These are phyloP conservation scores for Drosophila obscura DNA, from an alignment of 1,140 invertebrate genomes.

Conservation along the genomic window DNA sequence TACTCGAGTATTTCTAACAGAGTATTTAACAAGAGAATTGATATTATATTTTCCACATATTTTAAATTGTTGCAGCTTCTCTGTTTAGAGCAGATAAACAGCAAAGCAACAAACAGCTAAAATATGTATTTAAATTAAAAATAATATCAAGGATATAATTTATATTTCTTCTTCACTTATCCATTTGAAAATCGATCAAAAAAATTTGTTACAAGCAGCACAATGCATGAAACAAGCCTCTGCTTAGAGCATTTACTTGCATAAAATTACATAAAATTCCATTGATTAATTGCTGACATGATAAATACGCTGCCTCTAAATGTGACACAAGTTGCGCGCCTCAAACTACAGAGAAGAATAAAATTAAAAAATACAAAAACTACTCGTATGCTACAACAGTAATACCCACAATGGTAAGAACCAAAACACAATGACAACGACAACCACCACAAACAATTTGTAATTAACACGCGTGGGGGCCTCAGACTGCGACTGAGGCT, in stretches of 20 bases:
- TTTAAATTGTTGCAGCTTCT: no score
- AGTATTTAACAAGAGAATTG: constrained; percentile 43
- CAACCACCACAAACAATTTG: constrained; percentile 74
- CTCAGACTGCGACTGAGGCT: constrained; percentile 10
- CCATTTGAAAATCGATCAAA: constrained; percentile 30
- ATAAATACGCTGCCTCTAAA: constrained; percentile 74
- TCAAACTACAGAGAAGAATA: constrained; percentile 39
- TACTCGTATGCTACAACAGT: constrained; percentile 40
- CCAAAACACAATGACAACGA: constrained; percentile 46
- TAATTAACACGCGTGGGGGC: constrained; percentile 75
- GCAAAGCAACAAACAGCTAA: no score
- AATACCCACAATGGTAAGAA: constrained; percentile 72
- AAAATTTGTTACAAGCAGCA: constrained; percentile 13
- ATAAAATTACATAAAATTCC: constrained; percentile 53
- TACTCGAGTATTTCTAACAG: neutral
- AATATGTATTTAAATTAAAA: no score
- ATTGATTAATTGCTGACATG: constrained; percentile 78
- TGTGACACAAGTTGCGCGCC: constrained; percentile 67
- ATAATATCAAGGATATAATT: no score
- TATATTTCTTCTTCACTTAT: constrained; percentile 15
- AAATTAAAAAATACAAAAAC: constrained; percentile 27
- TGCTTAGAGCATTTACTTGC: constrained; percentile 13
- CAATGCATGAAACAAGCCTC: constrained; percentile 18
- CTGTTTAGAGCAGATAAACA: no score
- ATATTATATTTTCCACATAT: constrained; percentile 15